These are phyloP conservation scores for Spilogale gracilis DNA, from an alignment of 2,113 vertebrate genomes.

Conservation along the genomic window DNA sequence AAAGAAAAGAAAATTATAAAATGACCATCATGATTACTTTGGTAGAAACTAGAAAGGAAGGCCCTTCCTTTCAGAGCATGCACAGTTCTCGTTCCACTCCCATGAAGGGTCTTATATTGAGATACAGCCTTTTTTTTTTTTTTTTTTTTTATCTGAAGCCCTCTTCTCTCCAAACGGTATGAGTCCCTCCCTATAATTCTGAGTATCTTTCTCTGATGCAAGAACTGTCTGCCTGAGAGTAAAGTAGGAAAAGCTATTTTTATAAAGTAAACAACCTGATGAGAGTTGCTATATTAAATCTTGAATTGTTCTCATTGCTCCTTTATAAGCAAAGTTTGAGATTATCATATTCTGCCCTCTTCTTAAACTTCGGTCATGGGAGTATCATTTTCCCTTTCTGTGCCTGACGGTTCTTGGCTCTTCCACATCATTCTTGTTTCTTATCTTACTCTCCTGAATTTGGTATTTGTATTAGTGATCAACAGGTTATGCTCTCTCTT, in stretches of 20 bases:
- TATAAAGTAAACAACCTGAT: background rate
- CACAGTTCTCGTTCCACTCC: background rate
- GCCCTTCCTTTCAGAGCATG: background rate
- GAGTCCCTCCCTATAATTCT: background rate
- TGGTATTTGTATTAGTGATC: background rate
- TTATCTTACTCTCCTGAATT: background rate
- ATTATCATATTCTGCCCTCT: background rate
- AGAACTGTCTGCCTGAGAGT: background rate
- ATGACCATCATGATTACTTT: background rate
- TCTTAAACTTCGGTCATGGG: background rate
- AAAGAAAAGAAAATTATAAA: background rate
- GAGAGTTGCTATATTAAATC: background rate
- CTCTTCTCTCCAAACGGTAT: background rate
- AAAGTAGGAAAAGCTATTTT: background rate
- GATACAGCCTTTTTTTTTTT: accelerated
- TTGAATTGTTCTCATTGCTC: background rate
- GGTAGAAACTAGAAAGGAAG: background rate
- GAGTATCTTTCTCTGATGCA: background rate
- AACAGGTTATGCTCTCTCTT: background rate
- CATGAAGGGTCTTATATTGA: background rate
- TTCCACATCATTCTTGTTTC: background rate
- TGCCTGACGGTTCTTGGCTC: background rate
- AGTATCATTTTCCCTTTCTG: background rate
- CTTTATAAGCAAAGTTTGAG: background rate
- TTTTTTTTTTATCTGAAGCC: background rate